phyloP scores from a whole-genome alignment of 2,113 vertebrate species.

The Aythya baeri region DNA sequence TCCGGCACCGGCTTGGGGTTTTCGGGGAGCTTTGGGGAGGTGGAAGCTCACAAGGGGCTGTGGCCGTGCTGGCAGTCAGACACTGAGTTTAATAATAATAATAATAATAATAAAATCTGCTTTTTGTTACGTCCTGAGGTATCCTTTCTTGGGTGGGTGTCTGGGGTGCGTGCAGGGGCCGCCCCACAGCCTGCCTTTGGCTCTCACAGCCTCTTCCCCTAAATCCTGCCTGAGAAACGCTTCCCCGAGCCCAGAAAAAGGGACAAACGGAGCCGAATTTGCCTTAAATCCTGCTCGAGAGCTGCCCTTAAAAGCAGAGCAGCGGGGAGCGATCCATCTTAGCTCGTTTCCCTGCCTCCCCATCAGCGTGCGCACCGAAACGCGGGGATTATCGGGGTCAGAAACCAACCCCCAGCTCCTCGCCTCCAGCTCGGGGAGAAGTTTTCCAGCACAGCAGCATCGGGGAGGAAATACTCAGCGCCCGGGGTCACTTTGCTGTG shows the following conservation, averaged over 20 bases:
- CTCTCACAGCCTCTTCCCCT: neutral
- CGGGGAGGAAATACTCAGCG: neutral
- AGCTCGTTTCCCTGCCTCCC: neutral
- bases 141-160: neutral
- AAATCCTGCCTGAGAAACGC: neutral
- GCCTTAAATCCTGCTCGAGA: neutral
- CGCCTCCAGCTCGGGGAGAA: neutral
- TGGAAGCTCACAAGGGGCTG: neutral
- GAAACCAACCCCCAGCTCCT: neutral
- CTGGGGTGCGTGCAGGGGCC: fast-evolving
- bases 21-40: constrained; percentile 8
- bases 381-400: constrained; percentile 7
- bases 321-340: neutral
- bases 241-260: neutral
- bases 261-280: neutral
- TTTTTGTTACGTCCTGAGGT: neutral
- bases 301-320: neutral
- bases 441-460: neutral
- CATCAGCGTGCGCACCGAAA: neutral
- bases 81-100: neutral
- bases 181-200: fast-evolving
- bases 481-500: constrained; percentile 16
- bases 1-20: neutral
- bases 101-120: neutral
- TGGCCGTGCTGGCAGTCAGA: neutral